Base-by-base conservation (phyloP, 2,113 vertebrate species). In the Nansenia antarctica region DNA sequence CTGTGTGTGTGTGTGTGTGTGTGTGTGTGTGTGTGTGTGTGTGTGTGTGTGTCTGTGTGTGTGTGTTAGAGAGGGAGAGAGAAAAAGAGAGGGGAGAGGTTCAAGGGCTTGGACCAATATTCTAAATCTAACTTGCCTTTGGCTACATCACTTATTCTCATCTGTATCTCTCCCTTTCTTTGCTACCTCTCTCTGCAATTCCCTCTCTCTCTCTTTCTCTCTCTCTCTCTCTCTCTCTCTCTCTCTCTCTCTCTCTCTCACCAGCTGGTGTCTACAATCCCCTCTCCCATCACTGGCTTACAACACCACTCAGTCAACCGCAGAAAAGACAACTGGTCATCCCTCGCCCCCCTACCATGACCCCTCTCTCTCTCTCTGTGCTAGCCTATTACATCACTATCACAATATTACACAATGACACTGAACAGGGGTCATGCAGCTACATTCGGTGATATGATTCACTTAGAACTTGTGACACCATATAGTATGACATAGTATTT, bases 311-410 rank as follows among this genome's bases (percentile, higher is more conserved):
- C 80, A 82, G 65, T 76, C 72, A 86, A 75, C 78, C 78, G 12
- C 31, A 80, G 27, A 72, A 76, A 76, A 67, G 60, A 77, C 83
- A 84, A 71, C 74, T 87, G 82, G 82, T 75, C 73, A 64, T 8
- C 60, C 35, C 15, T 15, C 1, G 7, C 27, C 27, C 54, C 24
- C 24, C 14, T 15, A 31, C 18, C 32, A 29, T 30, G 31, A 5
- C 29, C 63, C 45, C 45, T 54, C 42, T 5, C 22, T 57, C 64
- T 62, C 67, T 58, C 49, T 15, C 30, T n/a, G 15, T 32, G n/a
- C n/a, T n/a, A n/a, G n/a, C 47, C 30, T 32, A 35, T 29, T 55
- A 62, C 59, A 37, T 62, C 42, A 47, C 39, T 1, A 42, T 42
- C 39, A 45, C 30, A 20, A 37, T 37, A 15, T 58, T 7, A 49